Percentiles rank a stretch among this genome's conserved stretches.
These are phyloP conservation scores for Pygathrix nemaeus DNA, from an alignment of 2,113 vertebrate species.

Conservation along the genomic window DNA sequence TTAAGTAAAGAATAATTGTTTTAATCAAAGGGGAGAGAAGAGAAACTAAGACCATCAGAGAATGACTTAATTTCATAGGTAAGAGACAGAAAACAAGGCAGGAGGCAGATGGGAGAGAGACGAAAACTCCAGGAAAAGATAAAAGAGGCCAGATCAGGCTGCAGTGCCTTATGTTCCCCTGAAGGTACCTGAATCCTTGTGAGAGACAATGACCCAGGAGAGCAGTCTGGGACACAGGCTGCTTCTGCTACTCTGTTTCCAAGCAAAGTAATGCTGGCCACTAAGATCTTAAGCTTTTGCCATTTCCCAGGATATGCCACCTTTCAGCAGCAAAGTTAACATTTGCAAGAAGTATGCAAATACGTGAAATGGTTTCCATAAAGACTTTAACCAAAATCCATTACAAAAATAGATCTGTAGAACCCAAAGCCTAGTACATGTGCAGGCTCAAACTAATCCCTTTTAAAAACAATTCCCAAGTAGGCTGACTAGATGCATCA, in stretches of 20 bases:
- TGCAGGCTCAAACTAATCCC: background rate
- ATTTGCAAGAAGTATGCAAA: background rate
- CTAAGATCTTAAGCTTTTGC: background rate
- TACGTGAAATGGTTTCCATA: background rate
- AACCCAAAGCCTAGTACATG: background rate
- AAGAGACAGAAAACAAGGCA: background rate
- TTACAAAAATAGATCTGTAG: background rate
- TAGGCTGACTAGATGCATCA: no score
- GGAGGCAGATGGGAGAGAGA: background rate
- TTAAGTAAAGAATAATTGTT: background rate
- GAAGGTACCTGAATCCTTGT: background rate
- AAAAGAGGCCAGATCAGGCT: background rate
- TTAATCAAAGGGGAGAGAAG: background rate
- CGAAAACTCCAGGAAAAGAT: background rate
- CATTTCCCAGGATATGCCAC: background rate
- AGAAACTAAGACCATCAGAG: background rate
- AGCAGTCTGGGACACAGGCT: background rate
- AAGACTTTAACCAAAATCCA: background rate
- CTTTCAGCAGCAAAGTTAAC: background rate
- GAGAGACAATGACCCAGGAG: background rate
- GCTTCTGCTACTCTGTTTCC: background rate
- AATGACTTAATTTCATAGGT: background rate
- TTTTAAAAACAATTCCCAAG: background rate
- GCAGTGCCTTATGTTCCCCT: background rate
- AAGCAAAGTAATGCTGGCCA: background rate